Conservation (phyloP, 2,888 invertebrate species). For the Hetaerina titia region DNA sequence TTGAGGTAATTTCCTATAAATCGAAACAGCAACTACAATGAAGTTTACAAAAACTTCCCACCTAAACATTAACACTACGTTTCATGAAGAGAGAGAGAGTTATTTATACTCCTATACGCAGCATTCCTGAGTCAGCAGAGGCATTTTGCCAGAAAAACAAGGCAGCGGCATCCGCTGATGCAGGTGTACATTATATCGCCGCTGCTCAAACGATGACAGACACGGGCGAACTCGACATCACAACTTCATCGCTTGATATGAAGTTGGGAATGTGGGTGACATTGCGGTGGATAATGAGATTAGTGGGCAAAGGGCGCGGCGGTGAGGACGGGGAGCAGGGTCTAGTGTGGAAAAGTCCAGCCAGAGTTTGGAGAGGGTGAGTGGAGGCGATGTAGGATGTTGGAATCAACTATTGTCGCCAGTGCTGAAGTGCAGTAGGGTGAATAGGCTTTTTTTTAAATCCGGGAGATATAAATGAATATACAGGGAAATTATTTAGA, state of each 20-base stretch:
- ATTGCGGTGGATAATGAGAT: conserved; percentile 2
- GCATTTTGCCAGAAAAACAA: background rate
- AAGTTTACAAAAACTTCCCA: no score
- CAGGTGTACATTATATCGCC: background rate
- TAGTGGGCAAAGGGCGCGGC: background rate
- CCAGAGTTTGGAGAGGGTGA: background rate
- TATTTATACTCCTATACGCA: background rate
- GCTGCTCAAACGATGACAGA: background rate
- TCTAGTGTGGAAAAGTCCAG: background rate
- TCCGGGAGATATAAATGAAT: no score
- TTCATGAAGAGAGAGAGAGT: background rate
- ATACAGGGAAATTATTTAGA: no score
- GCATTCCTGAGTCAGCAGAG: background rate
- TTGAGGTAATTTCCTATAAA: no score
- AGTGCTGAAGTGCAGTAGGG: no score
- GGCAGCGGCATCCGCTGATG: background rate
- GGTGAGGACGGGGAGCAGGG: background rate
- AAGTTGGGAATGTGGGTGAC: background rate
- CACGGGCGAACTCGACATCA: background rate
- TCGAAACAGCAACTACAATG: no score
- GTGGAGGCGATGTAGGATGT: background rate
- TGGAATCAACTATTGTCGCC: no score
- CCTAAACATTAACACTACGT: no score
- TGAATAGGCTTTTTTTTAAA: no score
- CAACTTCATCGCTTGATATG: conserved; percentile 17